Base-by-base conservation (phyloP, 1,140 invertebrate genomes). In the Probaryconus sp. region DNA sequence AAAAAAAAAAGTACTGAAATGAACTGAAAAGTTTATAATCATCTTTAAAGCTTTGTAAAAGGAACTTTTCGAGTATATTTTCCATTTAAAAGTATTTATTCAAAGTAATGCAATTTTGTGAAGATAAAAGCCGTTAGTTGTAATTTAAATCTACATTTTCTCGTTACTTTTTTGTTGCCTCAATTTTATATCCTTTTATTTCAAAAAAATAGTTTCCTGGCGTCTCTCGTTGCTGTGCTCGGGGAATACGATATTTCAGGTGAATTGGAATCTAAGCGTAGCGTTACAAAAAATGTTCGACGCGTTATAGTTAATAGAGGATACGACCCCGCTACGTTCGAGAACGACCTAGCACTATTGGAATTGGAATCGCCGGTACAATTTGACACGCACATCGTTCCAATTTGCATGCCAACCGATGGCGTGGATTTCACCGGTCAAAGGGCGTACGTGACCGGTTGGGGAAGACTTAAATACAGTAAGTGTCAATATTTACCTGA, bases 241-340 rank as follows among this genome's bases (percentile, higher is more conserved):
- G 96, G 96, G 0, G 96, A 97, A 81, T 95, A 93, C 81, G 96
- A 97, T 81, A 93, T 97, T 71, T 94, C 93, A 1, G 93, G 93
- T 0, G 94, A 96, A 76, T 84, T 93, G 64, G 95, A 97, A 79
- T 90, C 91, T 1, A 92, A 92, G 55, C 89, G 92, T 35, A 92
- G 95, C 1, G 82, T 95, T 0, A 92, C 94, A 10, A 93, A 93
- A 79, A 96, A 96, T 81, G 94, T 98, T 0, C 90, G 93, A 65
- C 88, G 95, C 35, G 95, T 97, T 17, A 95, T 97, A 16, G 94
- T 97, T 0, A 95, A 98, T 79, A 88, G 94, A 1, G 92, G 94
- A 67, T 98, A 97, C 83, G 94, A 97, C 85, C 91, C 95, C 0
- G 92, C 93, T 1, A 97, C 95, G 0, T 97, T 97, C 78, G 95